Evolutionary conservation across 2,113 vertebrate species (phyloP), one percentile per base, ranked within the genome.

Genomic region (Epinephelus cyanopodus): DNA sequence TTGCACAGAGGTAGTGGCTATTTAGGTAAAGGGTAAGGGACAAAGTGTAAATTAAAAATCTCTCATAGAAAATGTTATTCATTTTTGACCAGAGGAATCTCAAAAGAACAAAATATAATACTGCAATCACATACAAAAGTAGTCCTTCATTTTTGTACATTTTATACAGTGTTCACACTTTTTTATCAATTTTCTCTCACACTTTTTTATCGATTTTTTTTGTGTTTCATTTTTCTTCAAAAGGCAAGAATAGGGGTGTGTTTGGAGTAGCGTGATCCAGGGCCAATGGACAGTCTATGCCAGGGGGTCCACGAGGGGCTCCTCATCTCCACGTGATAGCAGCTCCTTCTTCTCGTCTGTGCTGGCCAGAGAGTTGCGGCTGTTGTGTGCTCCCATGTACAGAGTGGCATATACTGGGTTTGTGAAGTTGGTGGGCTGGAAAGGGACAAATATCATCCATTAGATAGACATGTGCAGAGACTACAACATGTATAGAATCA

Each of bases 81-180:
- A 77, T 89, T 93, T 91, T 93, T 92, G 90, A 95, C 87, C 91
- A 90, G 91, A 94, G 87, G 91, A 95, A 94, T 94, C 90, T 92
- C 90, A 94, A 92, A 94, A 93, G 92, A 95, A 95, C 94, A 95
- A 95, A 96, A 96, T 96, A 96, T 97, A 98, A 98, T 97, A 99
- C 97, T 99, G 98, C 96, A 95, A 94, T 98, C 97, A 98, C 97
- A 97, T 99, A 98, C 96, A 99, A 99, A 99, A 98, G 97, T 98
- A 98, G 96, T 98, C 97, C 97, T 98, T 98, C 97, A 97, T 98
- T 95, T 94, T 97, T 99, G 96, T 98, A 98, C 97, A 98, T 95
- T 98, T 97, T 98, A 96, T 97, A 98, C 97, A 98, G 96, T 95
- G 93, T 94, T 96, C 94, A 92, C 93, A 89, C 90, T 90, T 90